Base-by-base conservation (phyloP, 1,140 invertebrate species). In the Subanguina moxae region DNA sequence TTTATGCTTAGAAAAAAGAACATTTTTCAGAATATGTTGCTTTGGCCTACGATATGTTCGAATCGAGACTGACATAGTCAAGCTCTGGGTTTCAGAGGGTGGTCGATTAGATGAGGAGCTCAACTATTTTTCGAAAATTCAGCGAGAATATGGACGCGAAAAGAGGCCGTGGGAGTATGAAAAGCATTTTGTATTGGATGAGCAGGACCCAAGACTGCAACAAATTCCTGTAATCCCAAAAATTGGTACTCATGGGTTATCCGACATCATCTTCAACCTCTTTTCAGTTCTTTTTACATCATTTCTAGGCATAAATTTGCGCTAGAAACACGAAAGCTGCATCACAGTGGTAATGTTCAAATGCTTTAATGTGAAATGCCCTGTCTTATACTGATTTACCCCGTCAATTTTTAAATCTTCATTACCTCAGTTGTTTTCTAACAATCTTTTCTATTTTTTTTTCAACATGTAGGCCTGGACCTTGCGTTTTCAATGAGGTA, bases 1-100 rank as follows among this genome's bases (percentile, higher is more conserved):
- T 76, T 76, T 76, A 80, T 8, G 32, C 75, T 3, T 65, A 77
- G 79, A 62, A 74, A 75, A 65, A 19, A 43, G 3, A 19, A 19
- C 11, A 38, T 38, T 38, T 38, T 38, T 3, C 32, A 38, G 32
- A 38, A 52, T 52, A 3, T 52, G 48, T 25, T 52, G 48, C 15
- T 52, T 66, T 5, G 79, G 81, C 19, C 69, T 81, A 8, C 70
- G 73, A 57, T 64, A 83, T 63, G 81, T 80, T 19, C 58, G 61
- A 9, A 81, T 81, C 42, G 79, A 81, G 48, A 83, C 81, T 13
- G 79, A 81, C 68, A 74, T 81, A 21, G 79, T 81, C 19, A 80
- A 83, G 56, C 38, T 70, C 13, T 64, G 73, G 17, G 57, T 80
- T 79, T 62, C 65, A 82, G 77, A 80, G 58, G 80, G 80, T 42